Conservation (phyloP, 2,888 invertebrate genomes). For the Artemia sinica region DNA sequence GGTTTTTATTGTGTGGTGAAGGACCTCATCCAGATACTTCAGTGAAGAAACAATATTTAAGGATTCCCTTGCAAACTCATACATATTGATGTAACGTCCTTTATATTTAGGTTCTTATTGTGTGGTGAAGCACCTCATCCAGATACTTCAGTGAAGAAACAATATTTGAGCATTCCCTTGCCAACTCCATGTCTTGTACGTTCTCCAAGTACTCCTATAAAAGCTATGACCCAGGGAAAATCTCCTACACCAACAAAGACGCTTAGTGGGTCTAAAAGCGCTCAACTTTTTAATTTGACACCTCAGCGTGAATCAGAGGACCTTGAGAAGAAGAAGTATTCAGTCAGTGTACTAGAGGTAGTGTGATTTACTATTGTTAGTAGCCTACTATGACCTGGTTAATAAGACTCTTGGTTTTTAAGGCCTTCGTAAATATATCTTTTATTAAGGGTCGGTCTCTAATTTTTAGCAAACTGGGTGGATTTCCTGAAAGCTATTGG, state of each 20-base stretch:
- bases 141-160: background rate
- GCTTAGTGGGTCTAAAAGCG: background rate
- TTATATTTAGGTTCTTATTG: background rate
- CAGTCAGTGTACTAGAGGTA: constrained; percentile 9
- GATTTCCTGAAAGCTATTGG: no score
- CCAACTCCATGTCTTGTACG: background rate
- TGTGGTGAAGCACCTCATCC: constrained; percentile 1
- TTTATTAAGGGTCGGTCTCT: no score
- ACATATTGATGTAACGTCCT: no score
- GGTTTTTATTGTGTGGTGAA: background rate
- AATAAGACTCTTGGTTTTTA: no score
- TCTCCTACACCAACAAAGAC: constrained; percentile 8
- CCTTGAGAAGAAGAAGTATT: constrained; percentile 8
- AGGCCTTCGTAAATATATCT: no score
- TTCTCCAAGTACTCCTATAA: constrained; percentile 5
- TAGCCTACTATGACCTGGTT: no score
- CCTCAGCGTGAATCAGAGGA: constrained; percentile 6
- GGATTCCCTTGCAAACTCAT: background rate
- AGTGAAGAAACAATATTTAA: background rate
- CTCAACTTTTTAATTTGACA: background rate
- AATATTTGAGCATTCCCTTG: background rate
- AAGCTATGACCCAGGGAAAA: background rate
- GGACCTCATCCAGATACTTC: background rate
- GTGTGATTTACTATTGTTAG: background rate
- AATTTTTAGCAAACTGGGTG: no score